These are phyloP conservation scores for Agrotis exclamationis DNA, from an alignment of 2,888 invertebrate genomes.

Conservation along the genomic window DNA sequence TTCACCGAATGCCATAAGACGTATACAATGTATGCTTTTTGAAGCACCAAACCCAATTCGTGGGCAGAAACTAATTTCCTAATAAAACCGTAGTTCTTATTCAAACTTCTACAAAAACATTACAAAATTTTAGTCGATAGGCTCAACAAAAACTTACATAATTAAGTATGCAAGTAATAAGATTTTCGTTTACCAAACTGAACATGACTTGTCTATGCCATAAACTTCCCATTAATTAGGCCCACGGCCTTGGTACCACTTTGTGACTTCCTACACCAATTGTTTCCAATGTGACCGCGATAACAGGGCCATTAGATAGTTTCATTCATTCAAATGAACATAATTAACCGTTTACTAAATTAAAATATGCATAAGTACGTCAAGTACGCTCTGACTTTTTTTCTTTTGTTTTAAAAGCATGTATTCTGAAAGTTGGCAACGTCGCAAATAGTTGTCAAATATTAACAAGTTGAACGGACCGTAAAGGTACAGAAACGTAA, in stretches of 20 bases:
- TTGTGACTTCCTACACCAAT: conserved; percentile 58
- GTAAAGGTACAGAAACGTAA: too few species aligned
- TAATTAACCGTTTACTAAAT: conserved; percentile 26
- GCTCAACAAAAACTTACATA: background rate
- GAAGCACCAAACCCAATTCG: too few species aligned
- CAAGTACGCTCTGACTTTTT: background rate
- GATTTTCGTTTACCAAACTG: conserved; percentile 4
- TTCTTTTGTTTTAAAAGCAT: background rate
- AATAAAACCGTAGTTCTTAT: too few species aligned
- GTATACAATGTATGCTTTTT: too few species aligned
- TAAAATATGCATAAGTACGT: conserved; percentile 4
- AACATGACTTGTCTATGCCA: conserved; percentile 5
- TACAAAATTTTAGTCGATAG: background rate
- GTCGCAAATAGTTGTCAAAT: too few species aligned
- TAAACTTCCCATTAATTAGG: conserved; percentile 46
- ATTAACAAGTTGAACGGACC: too few species aligned
- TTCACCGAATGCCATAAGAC: too few species aligned
- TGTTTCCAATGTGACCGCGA: conserved; percentile 42
- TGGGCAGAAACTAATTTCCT: too few species aligned
- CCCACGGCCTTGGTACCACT: conserved; percentile 52
- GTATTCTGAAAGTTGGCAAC: too few species aligned
- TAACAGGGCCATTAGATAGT: conserved; percentile 9
- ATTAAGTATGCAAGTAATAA: background rate
- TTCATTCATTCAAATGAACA: conserved; percentile 36
- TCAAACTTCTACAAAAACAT: too few species aligned